Conservation (phyloP, 2,888 invertebrate genomes). For the Tenthredo scrophulariae region DNA sequence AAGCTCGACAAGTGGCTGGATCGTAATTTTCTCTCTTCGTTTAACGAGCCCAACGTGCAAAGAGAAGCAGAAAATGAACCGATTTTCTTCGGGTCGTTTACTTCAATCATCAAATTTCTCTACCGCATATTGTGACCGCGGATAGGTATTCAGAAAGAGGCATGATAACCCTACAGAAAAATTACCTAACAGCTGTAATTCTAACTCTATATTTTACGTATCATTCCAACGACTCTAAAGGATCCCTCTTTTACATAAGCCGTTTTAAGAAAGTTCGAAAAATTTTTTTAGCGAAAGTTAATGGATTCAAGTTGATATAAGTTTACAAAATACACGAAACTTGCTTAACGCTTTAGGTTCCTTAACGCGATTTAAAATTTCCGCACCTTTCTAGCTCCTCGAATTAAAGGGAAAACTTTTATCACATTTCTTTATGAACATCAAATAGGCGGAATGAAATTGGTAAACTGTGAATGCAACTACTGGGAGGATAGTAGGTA, state of each 20-base stretch:
- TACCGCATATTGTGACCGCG: neutral
- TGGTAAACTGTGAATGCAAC: no score
- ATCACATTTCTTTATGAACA: no score
- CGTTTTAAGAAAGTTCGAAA: neutral
- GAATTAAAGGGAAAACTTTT: neutral
- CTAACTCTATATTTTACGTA: neutral
- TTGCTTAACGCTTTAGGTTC: neutral
- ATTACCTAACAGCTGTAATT: neutral
- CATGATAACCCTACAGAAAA: neutral
- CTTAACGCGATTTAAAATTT: neutral
- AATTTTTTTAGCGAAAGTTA: neutral
- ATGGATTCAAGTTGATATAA: neutral
- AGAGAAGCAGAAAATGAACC: neutral
- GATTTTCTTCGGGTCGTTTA: slow-evolving; percentile 23
- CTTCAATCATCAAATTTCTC: neutral
- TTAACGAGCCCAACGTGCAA: slow-evolving; percentile 59
- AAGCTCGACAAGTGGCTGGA: slow-evolving; percentile 58
- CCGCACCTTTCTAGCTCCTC: neutral
- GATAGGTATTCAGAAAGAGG: neutral
- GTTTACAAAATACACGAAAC: neutral
- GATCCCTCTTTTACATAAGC: neutral
- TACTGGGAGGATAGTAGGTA: no score
- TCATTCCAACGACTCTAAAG: neutral
- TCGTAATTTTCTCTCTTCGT: slow-evolving; percentile 65
- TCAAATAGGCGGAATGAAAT: no score